Base-by-base conservation (phyloP, 2,888 invertebrate genomes). In the Drosophila acutilabella region DNA sequence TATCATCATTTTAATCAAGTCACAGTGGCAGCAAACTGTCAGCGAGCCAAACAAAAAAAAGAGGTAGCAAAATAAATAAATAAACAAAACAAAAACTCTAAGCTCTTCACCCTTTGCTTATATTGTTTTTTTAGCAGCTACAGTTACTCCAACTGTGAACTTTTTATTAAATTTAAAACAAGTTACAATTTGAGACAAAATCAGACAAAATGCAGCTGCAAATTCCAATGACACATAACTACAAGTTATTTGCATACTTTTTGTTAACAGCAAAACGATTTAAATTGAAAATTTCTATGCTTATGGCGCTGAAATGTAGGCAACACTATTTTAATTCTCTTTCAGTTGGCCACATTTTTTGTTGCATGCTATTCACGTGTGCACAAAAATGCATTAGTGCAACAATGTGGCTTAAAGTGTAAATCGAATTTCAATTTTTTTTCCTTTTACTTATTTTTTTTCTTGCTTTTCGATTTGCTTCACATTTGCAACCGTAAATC, bases 1-100 rank as follows among this genome's bases (percentile, higher is more conserved):
- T 78, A 56, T 56, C 38, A 83, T 80, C 88, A 74, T 86, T 83
- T 80, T 88, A 85, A 86, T 88, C 83, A 82, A 86, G 74, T 85
- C 83, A 69, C 64, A 76, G 78, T 64, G 74, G 33, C 33, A 16
- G 60, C 66, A 51, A 54, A 64, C 61, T 61, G 74, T 18, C 23
- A 41, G 26, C 38, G 30, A 56, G 60, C 54, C 36, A 47, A 30
- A 26, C 11, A 18, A 54, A 33, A 36, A 6, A 56, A 58, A 23
- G 0, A 23, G 23, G 50, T 41, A 7, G 13, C 11, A 11, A 36
- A 36, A 36, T 11, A 33, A 33, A 11, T 11, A 33, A 33, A 33
- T 36, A 36, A 5, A 36, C 36, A 36, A 36, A 11, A 13, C 3
- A 13, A 11, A 11, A 36, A 36, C 13, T 13, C 4, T 13, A 56